Percentiles rank a stretch among this genome's conserved stretches.
phyloP scores from a whole-genome alignment of 2,113 vertebrate species.

The Anguilla japonica region DNA sequence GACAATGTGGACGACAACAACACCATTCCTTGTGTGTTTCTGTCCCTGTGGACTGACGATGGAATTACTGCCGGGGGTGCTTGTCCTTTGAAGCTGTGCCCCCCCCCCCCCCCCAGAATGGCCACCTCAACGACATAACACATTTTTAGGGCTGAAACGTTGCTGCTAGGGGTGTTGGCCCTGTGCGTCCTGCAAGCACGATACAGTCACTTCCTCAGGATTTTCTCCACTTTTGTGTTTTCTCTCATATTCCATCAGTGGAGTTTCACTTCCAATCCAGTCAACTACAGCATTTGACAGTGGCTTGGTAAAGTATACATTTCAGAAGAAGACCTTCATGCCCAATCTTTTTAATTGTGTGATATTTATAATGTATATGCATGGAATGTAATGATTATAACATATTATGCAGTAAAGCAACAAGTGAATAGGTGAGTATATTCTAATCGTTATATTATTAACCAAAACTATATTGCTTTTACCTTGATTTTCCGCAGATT shows the following conservation, averaged over 20 bases:
- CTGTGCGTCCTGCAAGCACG: background rate
- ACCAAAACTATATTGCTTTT: background rate
- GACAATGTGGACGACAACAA: slow-evolving; percentile 41
- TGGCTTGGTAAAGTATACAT: background rate
- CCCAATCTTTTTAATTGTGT: background rate
- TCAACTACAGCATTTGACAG: background rate
- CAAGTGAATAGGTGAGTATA: background rate
- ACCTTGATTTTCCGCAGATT: background rate
- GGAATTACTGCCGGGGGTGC: background rate
- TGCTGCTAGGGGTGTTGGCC: background rate
- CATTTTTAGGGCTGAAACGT: background rate
- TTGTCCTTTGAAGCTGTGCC: background rate
- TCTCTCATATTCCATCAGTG: background rate
- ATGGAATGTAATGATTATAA: background rate
- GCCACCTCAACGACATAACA: background rate
- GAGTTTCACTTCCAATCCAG: background rate
- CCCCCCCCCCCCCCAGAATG: too few relatives aligned
- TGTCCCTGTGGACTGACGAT: slow-evolving; percentile 45
- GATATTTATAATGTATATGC: background rate
- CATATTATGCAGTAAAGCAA: background rate
- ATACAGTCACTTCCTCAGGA: background rate
- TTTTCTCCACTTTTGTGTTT: background rate
- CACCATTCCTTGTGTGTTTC: slow-evolving; percentile 59
- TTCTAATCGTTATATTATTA: background rate
- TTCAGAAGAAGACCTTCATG: background rate